Conservation (phyloP, 2,797 vertebrate genomes). For the Manis crassicaudata region DNA sequence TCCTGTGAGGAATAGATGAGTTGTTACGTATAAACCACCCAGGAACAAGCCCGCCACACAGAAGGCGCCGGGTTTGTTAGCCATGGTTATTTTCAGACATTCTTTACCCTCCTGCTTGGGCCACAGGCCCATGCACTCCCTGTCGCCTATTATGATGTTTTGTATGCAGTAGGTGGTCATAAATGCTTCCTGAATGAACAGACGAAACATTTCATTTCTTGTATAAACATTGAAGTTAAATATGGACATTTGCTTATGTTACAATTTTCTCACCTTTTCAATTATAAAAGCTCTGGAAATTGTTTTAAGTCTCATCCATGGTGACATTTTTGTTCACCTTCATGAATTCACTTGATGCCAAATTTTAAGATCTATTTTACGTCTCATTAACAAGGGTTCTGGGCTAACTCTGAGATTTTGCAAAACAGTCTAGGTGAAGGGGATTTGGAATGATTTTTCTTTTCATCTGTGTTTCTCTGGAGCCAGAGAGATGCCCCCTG, state of each 20-base stretch:
- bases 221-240: slow-evolving; percentile 46
- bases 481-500: not conserved
- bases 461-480: not conserved
- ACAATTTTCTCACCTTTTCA: slow-evolving; percentile 5
- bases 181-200: not conserved
- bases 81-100: not conserved
- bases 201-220: slow-evolving; percentile 1
- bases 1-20: not conserved
- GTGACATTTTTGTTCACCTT: not conserved
- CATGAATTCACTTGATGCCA: not conserved
- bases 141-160: not conserved
- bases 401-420: not conserved
- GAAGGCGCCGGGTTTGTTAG: not conserved
- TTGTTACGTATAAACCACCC: not conserved
- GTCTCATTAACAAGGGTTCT: not conserved
- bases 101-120: not conserved
- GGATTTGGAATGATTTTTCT: not conserved
- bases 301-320: slow-evolving; percentile 13
- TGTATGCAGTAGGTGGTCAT: not conserved
- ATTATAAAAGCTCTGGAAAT: slow-evolving; percentile 20
- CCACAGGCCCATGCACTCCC: not conserved
- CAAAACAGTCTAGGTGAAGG: not conserved
- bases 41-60: not conserved
- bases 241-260: not conserved
- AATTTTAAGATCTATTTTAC: slow-evolving; percentile 24